A percentile compares a stretch with the other conserved stretches of the same genome.
These are phyloP conservation scores for Hecatera dysodea DNA, from an alignment of 2,888 invertebrate genomes.

Conservation along the genomic window DNA sequence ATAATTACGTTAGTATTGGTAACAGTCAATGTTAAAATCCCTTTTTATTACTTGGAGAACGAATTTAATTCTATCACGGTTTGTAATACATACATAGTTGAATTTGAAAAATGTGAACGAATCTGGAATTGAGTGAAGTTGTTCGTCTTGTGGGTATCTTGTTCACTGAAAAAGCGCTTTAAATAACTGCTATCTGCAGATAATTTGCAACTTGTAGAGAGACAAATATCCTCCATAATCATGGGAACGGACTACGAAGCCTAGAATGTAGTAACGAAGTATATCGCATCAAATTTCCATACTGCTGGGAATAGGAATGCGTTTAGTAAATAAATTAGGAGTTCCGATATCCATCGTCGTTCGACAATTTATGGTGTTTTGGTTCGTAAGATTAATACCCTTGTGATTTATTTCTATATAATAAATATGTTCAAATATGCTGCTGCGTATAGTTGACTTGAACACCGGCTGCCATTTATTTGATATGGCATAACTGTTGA, in stretches of 20 bases:
- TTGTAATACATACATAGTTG: not conserved
- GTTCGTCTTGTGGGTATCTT: conserved; percentile 38
- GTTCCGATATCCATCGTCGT: conserved; percentile 54
- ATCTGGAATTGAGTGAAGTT: conserved; percentile 28
- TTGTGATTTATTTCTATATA: conserved; percentile 53
- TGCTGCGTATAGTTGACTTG: conserved; percentile 40
- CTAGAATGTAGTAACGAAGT: conserved; percentile 38
- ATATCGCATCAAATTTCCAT: conserved; percentile 50
- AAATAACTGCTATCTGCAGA: conserved; percentile 43
- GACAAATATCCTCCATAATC: conserved; percentile 50
- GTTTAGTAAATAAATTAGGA: conserved; percentile 56
- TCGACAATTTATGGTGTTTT: conserved; percentile 58
- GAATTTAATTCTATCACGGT: not conserved
- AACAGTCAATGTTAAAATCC: not conserved
- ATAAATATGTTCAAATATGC: conserved; percentile 57
- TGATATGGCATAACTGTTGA: conserved; percentile 38
- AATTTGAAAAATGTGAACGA: conserved; percentile 32
- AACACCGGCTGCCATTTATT: conserved; percentile 52
- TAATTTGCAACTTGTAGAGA: conserved; percentile 42
- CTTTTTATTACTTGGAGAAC: not conserved
- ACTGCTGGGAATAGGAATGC: conserved; percentile 50
- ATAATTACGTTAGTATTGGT: not conserved
- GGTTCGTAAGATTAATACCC: conserved; percentile 48
- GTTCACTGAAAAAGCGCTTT: conserved; percentile 36
- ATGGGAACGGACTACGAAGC: conserved; percentile 45